phyloP scores from a whole-genome alignment of 1,140 invertebrate species.

The Chironomus tepperi region DNA sequence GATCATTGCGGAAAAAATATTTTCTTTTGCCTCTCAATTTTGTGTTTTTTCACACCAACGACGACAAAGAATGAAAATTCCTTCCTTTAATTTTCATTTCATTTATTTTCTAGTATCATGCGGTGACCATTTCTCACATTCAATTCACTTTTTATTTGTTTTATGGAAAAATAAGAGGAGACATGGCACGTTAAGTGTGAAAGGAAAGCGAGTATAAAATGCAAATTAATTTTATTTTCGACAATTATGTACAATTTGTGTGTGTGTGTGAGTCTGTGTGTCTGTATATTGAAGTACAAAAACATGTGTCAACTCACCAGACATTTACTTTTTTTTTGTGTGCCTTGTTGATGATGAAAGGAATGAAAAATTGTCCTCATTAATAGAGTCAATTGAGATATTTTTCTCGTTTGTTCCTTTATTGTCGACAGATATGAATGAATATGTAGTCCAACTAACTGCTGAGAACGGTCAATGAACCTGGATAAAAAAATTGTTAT shows the following conservation, averaged over 20 bases:
- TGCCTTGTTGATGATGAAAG: too few species aligned
- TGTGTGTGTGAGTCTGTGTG: neutral
- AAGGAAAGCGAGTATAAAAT: conserved; percentile 17
- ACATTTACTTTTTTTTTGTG: too few species aligned
- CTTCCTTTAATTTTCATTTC: too few species aligned
- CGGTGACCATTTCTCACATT: neutral
- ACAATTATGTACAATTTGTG: neutral
- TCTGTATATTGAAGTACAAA: neutral
- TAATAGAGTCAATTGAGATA: neutral
- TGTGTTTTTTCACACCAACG: too few species aligned
- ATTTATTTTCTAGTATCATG: neutral
- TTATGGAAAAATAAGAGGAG: neutral
- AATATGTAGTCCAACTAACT: neutral
- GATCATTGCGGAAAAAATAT: too few species aligned
- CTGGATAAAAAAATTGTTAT: neutral
- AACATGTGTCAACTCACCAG: neutral
- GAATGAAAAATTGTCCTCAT: too few species aligned
- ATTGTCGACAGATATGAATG: neutral
- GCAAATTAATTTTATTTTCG: conserved; percentile 6
- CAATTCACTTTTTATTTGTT: neutral
- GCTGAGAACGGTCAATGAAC: neutral
- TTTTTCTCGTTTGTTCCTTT: neutral
- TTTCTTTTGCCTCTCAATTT: neutral
- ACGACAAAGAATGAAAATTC: too few species aligned
- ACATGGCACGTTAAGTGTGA: neutral